Percentiles rank a stretch among this genome's conserved stretches.
phyloP scores from a whole-genome alignment of 2,113 vertebrate genomes.

The Tetrao urogallus region DNA sequence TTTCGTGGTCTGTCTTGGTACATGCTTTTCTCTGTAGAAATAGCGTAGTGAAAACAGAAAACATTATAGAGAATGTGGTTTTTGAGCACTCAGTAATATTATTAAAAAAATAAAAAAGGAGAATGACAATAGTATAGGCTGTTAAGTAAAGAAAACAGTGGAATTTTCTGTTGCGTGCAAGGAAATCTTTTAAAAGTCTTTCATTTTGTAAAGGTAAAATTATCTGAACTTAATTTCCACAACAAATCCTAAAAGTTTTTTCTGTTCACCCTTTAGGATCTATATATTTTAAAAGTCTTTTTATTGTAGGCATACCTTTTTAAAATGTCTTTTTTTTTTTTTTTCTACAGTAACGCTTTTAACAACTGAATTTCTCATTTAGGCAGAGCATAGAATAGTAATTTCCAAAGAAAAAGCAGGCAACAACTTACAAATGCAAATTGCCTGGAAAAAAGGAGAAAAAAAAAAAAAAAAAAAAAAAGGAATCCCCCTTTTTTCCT shows the following conservation, averaged over 20 bases:
- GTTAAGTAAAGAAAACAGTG: background rate
- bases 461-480: too few species aligned
- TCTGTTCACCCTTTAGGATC: background rate
- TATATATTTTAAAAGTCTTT: background rate
- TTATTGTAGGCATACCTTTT: background rate
- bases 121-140: background rate
- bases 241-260: background rate
- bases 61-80: background rate
- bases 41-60: rapidly evolving
- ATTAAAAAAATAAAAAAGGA: background rate
- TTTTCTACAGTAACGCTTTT: background rate
- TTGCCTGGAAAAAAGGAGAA: background rate
- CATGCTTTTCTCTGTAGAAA: background rate
- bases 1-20: background rate
- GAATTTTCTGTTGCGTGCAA: background rate
- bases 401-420: conserved; percentile 18
- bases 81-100: background rate
- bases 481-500: background rate
- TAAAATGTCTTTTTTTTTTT: background rate
- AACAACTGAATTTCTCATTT: background rate
- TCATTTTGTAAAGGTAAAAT: background rate
- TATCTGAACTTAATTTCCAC: background rate
- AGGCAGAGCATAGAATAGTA: background rate
- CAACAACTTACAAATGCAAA: conserved; percentile 10
- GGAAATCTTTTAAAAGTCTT: background rate